phyloP scores from a whole-genome alignment of 2,113 vertebrate species.

The Dasyurus viverrinus region DNA sequence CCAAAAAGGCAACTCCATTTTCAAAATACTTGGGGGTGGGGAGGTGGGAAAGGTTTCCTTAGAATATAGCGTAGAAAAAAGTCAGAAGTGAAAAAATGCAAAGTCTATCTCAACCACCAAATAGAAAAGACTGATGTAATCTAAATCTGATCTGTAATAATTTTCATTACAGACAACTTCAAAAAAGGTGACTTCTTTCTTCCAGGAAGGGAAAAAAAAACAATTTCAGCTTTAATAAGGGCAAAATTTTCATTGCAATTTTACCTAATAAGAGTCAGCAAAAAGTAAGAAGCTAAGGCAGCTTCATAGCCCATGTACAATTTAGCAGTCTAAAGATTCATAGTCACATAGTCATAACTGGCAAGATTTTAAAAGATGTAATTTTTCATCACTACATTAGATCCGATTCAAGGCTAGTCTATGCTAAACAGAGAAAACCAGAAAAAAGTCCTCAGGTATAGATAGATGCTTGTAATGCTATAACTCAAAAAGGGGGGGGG shows the following conservation, averaged over 20 bases:
- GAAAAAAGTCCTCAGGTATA: background rate
- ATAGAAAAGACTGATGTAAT: background rate
- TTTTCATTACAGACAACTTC: background rate
- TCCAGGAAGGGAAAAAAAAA: background rate
- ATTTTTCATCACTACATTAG: conserved; percentile 14
- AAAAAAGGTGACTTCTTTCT: conserved; percentile 6
- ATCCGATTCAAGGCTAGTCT: conserved; percentile 34
- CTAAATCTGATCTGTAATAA: background rate
- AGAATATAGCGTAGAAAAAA: conserved; percentile 1
- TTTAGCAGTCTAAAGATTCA: background rate
- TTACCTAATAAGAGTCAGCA: background rate
- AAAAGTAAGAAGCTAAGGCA: background rate
- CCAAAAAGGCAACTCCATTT: conserved; percentile 17
- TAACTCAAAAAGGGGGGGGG: background rate
- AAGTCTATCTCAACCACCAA: background rate
- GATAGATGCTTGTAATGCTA: conserved; percentile 19
- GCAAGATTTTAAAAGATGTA: background rate
- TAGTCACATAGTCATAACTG: background rate
- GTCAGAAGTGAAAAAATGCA: background rate
- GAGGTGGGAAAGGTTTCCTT: background rate
- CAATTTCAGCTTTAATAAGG: background rate
- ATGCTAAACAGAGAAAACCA: background rate
- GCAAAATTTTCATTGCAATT: background rate
- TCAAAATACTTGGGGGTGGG: conserved; percentile 23
- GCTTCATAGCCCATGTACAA: background rate